Evolutionary conservation across 1,140 invertebrate species (phyloP), one percentile per base, ranked within the genome.

Genomic region (Dryas iulia): DNA sequence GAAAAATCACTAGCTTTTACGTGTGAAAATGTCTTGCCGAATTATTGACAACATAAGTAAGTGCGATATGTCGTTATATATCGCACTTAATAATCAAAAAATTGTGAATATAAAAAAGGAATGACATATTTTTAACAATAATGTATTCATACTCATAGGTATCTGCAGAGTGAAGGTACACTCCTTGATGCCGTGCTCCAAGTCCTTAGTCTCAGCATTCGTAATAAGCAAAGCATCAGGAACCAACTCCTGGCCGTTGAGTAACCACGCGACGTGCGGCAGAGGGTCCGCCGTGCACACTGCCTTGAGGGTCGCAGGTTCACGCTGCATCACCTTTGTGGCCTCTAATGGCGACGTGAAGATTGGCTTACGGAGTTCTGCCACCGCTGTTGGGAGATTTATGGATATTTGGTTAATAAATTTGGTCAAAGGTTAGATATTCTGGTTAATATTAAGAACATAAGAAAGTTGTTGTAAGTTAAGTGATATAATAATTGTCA

Each of bases 251-350:
- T 85, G 79, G 1, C 93, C 93, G 72, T 94, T 93, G 64, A 94
- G 91, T 8, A 93, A 77, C 93, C 93, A 93, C 11, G 88, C 75
- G 1, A 94, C 93, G 77, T 94, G 92, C 0, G 93, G 93, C 14
- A 95, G 84, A 0, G 97, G 98, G 92, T 98, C 96, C 18, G 96
- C 97, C 47, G 95, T 95, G 61, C 98, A 94, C 23, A 96, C 93
- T 14, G 96, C 95, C 28, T 94, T 94, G 69, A 98, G 94, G n/a
- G 94, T 94, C 1, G 95, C 95, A 1, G 94, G 92, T 60, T 95
- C 94, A 58, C 95, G 94, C 77, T 96, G 95, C 73, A 94, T 94
- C 33, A 95, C 94, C 59, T 94, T 95, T 76, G 94, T 93, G 63
- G 95, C 95, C 69, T 94, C 90, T 5, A 98, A 86, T 0, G 94